phyloP scores from a whole-genome alignment of 1,140 invertebrate species.

The Drosophila bifasciata region DNA sequence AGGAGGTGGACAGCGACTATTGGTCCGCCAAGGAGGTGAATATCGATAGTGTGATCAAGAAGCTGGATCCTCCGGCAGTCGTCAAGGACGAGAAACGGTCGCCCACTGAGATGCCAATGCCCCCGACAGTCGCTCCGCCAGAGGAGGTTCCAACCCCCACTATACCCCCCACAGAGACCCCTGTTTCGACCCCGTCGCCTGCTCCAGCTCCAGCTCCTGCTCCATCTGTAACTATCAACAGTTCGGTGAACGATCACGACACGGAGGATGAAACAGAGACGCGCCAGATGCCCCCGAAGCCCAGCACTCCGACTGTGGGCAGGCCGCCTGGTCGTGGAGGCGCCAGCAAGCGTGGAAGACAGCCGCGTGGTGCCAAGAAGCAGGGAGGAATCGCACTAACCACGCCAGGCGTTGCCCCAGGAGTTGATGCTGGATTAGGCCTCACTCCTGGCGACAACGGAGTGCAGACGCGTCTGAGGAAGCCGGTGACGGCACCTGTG shows the following conservation, averaged over 20 bases:
- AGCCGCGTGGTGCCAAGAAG: slow-evolving; percentile 75
- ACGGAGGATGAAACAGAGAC: slow-evolving; percentile 81
- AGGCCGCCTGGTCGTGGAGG: slow-evolving; percentile 63
- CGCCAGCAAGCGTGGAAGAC: slow-evolving; percentile 69
- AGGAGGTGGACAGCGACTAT: slow-evolving; percentile 89
- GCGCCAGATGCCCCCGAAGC: slow-evolving; percentile 47
- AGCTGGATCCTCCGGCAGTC: slow-evolving; percentile 86
- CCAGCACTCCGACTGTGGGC: slow-evolving; percentile 48
- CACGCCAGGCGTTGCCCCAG: slow-evolving; percentile 14
- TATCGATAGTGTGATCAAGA: slow-evolving; percentile 92
- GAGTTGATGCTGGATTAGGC: slow-evolving; percentile 12
- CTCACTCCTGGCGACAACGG: slow-evolving; percentile 65
- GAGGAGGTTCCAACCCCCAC: slow-evolving; percentile 1
- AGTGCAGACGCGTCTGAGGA: slow-evolving; percentile 69
- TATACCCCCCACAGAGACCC: neutral
- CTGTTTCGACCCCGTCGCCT: slow-evolving; percentile 4
- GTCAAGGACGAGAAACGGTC: slow-evolving; percentile 50
- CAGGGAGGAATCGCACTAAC: slow-evolving; percentile 50
- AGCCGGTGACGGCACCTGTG: slow-evolving; percentile 57
- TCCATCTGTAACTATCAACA: slow-evolving; percentile 10
- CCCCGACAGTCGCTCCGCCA: slow-evolving; percentile 35
- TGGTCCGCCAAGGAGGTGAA: slow-evolving; percentile 90
- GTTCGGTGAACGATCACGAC: slow-evolving; percentile 66
- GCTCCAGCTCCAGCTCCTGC: no score
- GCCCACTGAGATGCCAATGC: slow-evolving; percentile 16